Evolutionary conservation across 2,888 invertebrate genomes (phyloP).

Genomic region (Conchocele bisecta): DNA sequence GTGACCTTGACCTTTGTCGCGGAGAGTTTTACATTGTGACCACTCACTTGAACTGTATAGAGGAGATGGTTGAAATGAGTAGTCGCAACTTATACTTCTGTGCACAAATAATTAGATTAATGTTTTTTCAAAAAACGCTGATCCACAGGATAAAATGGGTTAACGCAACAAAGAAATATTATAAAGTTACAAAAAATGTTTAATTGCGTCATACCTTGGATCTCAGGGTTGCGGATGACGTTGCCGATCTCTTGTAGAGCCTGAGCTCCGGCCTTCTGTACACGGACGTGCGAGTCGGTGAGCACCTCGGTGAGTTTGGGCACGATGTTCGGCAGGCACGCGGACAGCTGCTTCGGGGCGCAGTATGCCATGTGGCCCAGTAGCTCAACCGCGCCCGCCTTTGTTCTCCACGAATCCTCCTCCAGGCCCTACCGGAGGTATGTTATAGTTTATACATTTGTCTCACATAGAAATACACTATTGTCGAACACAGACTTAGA

Average conservation of each 20-base stretch:
- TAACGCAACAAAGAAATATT: background rate
- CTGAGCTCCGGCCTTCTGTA: conserved; percentile 97
- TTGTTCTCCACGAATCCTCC: conserved; percentile 99
- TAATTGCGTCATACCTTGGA: conserved; percentile 83
- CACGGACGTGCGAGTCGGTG: conserved; percentile 98
- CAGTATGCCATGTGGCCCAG: conserved; percentile 99
- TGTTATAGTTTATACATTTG: no score
- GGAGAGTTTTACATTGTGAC: no score
- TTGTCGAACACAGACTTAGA: no score
- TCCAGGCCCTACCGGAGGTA: no score
- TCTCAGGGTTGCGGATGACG: conserved; percentile 99
- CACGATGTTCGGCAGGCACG: conserved; percentile 98
- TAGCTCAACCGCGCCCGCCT: conserved; percentile 93
- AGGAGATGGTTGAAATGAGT: no score
- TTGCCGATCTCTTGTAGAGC: conserved; percentile 98
- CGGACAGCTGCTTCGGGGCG: conserved; percentile 98
- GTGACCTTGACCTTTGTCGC: no score
- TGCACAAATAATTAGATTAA: no score
- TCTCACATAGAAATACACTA: no score
- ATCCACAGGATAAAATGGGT: background rate
- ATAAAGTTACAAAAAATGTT: background rate
- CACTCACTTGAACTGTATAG: no score
- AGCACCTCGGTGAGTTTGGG: conserved; percentile 98
- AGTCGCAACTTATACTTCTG: no score
- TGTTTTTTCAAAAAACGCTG: no score